Percentiles rank a stretch among this genome's conserved stretches.
Evolutionary conservation across 2,113 vertebrate species (phyloP).

Genomic region (Eira barbara): DNA sequence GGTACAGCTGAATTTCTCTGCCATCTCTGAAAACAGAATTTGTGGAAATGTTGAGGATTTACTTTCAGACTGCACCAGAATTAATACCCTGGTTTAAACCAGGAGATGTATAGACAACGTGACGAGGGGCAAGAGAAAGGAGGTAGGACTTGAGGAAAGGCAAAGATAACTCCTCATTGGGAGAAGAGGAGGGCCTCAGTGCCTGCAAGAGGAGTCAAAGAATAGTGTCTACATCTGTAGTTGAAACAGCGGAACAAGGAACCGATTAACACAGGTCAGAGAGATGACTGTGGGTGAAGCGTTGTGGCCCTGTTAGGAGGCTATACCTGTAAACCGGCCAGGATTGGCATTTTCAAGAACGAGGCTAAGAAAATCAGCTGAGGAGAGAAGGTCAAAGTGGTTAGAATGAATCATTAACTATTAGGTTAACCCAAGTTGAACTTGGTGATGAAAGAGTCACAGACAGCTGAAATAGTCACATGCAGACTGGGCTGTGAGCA

Average conservation of each 20-base stretch:
- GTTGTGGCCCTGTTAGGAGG: neutral
- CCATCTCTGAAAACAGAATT: neutral
- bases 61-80: slow-evolving; percentile 15
- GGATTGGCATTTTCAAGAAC: neutral
- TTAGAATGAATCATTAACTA: slow-evolving; percentile 31
- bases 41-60: neutral
- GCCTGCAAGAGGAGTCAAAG: neutral
- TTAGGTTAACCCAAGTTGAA: neutral
- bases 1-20: neutral
- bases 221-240: neutral
- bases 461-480: neutral
- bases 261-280: neutral
- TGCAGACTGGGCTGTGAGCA: neutral
- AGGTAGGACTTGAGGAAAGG: neutral
- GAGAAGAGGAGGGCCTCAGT: neutral
- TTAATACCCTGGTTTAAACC: neutral
- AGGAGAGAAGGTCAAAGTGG: slow-evolving; percentile 11
- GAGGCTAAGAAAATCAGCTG: neutral
- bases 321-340: neutral
- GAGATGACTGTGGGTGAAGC: neutral
- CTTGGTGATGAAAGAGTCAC: neutral
- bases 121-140: neutral
- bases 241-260: neutral
- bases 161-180: neutral
- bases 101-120: neutral